These are phyloP conservation scores for Tricholaema leucomelas DNA, from an alignment of 2,113 vertebrate genomes.

Conservation along the genomic window DNA sequence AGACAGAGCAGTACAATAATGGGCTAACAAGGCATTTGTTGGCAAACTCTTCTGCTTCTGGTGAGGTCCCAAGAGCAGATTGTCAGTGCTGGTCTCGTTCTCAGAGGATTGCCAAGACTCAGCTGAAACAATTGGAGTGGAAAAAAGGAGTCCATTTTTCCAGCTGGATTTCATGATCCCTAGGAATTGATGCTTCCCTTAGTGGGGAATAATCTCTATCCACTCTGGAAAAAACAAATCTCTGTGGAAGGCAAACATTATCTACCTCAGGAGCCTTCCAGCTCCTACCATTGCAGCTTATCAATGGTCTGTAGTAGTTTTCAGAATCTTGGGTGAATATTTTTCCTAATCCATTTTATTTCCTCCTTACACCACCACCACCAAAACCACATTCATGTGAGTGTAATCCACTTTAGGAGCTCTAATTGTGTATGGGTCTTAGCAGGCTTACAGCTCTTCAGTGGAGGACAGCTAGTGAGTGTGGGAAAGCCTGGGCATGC, in stretches of 20 bases:
- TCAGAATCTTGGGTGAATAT: neutral
- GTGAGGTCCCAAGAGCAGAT: neutral
- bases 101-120: slow-evolving; percentile 15
- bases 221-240: neutral
- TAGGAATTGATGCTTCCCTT: neutral
- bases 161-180: neutral
- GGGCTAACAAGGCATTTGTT: neutral
- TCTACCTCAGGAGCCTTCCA: neutral
- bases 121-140: slow-evolving; percentile 11
- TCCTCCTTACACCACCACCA: neutral
- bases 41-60: neutral
- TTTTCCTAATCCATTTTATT: neutral
- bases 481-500: neutral
- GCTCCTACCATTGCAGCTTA: neutral
- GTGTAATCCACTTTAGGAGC: slow-evolving; percentile 27
- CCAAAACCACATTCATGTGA: neutral
- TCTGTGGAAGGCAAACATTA: neutral
- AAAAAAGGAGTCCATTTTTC: neutral
- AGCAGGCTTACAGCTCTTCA: slow-evolving; percentile 22
- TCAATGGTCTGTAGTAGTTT: neutral
- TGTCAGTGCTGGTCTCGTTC: neutral
- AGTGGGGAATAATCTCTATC: neutral
- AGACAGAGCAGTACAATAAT: neutral
- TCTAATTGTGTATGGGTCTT: slow-evolving; percentile 32
- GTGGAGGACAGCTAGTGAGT: neutral